phyloP scores from a whole-genome alignment of 2,113 vertebrate genomes.

The Corythaeola cristata region DNA sequence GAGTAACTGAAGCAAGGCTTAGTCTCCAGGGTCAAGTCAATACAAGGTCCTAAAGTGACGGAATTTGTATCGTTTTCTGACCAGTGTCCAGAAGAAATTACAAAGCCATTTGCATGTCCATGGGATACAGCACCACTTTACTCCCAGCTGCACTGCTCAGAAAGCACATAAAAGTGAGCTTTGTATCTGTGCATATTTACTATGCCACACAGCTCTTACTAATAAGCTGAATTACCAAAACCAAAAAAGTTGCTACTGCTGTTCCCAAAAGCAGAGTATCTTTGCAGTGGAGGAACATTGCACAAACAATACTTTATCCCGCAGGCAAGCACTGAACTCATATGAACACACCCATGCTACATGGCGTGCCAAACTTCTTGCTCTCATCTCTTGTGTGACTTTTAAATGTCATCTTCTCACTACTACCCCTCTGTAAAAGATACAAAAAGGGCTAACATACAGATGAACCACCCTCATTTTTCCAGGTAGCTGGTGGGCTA shows the following conservation, averaged over 20 bases:
- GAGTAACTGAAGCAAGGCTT: background rate
- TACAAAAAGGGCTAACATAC: background rate
- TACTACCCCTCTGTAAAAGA: background rate
- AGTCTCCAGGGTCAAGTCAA: background rate
- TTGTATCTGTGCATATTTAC: background rate
- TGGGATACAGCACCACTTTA: background rate
- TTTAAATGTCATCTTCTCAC: background rate
- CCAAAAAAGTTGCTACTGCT: background rate
- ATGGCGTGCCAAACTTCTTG: background rate
- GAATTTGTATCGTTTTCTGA: background rate
- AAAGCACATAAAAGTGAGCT: background rate
- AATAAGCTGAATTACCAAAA: background rate
- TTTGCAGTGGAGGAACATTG: background rate
- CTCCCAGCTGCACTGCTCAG: background rate
- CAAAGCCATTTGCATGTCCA: background rate
- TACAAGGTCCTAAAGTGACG: background rate
- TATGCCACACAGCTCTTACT: background rate
- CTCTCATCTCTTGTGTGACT: background rate
- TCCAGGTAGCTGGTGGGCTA: background rate
- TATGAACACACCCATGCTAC: background rate
- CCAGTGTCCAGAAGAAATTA: background rate
- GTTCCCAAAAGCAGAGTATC: background rate
- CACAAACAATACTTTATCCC: background rate
- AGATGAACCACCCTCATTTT: background rate
- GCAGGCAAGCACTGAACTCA: accelerated